Percentiles rank a stretch among this genome's conserved stretches.
phyloP scores from a whole-genome alignment of 2,113 vertebrate genomes.

The Monopterus albus region DNA sequence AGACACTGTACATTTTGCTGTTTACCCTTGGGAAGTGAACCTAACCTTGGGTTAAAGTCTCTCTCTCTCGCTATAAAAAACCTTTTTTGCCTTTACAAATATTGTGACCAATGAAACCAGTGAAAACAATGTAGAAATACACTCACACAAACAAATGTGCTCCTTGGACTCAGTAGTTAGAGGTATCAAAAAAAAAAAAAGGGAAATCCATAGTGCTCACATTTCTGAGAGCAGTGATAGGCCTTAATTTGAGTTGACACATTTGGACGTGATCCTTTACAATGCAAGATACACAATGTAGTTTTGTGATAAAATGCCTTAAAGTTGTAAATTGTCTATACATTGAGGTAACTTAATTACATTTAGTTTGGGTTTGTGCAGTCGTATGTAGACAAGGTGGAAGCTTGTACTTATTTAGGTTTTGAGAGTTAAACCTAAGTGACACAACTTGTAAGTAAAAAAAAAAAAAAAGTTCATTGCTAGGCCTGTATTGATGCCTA shows the following conservation, averaged over 20 bases:
- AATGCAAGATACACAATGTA: not conserved
- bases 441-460: not conserved
- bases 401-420: not conserved
- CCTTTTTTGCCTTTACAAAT: constrained; percentile 44
- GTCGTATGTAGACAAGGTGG: not conserved
- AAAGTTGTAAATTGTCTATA: not conserved
- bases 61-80: constrained; percentile 18
- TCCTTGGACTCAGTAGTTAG: not conserved
- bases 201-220: constrained; percentile 24
- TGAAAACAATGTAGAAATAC: constrained; percentile 15
- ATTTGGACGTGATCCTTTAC: not conserved
- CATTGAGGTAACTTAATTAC: too few species aligned
- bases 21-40: constrained; percentile 42
- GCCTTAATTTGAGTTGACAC: constrained; percentile 4
- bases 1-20: constrained; percentile 26
- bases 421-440: not conserved
- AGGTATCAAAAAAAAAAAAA: constrained; percentile 13
- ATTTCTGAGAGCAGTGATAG: constrained; percentile 5
- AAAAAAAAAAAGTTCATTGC: not conserved
- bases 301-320: not conserved
- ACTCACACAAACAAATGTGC: constrained; percentile 3
- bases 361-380: not conserved
- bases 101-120: constrained; percentile 11
- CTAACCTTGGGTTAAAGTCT: constrained; percentile 14
- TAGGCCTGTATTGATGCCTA: too few species aligned